Base-by-base conservation (phyloP, 2,113 vertebrate genomes). In the Stegastes partitus region DNA sequence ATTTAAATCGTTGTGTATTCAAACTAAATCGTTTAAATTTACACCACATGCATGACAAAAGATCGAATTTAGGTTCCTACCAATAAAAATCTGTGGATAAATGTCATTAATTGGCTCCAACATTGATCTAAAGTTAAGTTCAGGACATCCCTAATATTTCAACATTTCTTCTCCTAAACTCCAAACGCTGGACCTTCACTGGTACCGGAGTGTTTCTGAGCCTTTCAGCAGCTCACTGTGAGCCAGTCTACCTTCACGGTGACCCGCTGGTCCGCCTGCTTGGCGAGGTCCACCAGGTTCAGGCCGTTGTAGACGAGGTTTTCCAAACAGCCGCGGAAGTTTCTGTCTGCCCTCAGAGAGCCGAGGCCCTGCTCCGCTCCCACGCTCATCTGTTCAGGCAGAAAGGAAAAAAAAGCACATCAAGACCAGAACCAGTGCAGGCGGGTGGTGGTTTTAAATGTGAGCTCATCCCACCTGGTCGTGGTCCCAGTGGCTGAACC, bases 291-390 rank as follows among this genome's bases (percentile, higher is more conserved):
- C 39, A 98, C 94, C 91, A 98, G 83, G 37, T 96, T 96, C 81
- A 96, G 72, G 53, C 93, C 95, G 73, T 97, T 96, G 89, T 95
- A 97, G 84, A 95, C 90, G 61, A 98, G 92, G 83, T 98, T 99
- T 92, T 99, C 97, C 89, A 99, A 91, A 91, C 97, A 99, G 49
- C 97, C 97, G 31, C 95, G 87, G 87, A 98, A 98, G 64, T 95
- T 95, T 76, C 89, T 95, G 68, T 59, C 89, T 50, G 92, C 87
- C 22, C 92, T 92, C 85, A 89, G 89, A 91, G 95, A 96, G 91
- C 85, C 93, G 85, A 89, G 91, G 71, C 84, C 79, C 85, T 92
- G 92, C 51, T 94, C 95, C 69, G 96, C 95, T 93, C 97, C 97
- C 89, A 98, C 96, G 85, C 95, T 97, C 94, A 99, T 94, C 97